phyloP scores from a whole-genome alignment of 2,113 vertebrate genomes.

The Indicator indicator region DNA sequence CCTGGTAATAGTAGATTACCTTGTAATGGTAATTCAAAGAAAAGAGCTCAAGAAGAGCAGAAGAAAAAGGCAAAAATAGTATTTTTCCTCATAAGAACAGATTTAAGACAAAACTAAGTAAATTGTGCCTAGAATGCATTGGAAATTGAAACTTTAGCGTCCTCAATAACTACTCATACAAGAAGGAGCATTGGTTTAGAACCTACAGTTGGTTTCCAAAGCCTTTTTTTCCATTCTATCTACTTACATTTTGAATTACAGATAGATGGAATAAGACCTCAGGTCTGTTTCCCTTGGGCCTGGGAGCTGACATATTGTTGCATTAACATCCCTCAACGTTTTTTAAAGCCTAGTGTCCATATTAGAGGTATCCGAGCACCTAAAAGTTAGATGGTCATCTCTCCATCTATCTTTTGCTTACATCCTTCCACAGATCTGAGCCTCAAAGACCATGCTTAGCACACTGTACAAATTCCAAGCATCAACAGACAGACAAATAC shows the following conservation, averaged over 20 bases:
- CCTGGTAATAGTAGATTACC: background rate
- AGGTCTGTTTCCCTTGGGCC: background rate
- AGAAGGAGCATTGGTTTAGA: background rate
- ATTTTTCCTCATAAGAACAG: background rate
- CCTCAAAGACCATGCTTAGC: background rate
- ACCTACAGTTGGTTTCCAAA: background rate
- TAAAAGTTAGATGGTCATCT: background rate
- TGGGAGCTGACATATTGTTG: background rate
- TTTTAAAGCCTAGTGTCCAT: background rate
- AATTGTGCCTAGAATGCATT: background rate
- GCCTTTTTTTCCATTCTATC: background rate
- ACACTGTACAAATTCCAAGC: background rate
- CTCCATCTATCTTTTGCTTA: background rate
- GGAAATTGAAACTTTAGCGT: background rate
- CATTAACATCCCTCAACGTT: background rate
- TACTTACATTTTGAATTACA: background rate
- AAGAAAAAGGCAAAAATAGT: background rate
- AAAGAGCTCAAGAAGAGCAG: background rate
- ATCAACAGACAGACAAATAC: background rate
- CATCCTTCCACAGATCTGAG: background rate
- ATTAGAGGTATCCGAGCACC: background rate
- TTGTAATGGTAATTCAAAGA: background rate
- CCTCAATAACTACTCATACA: background rate
- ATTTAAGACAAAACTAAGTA: background rate
- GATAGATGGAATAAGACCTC: background rate